Evolutionary conservation across 2,888 invertebrate genomes (phyloP), one percentile per base, ranked within the genome.

Genomic region (Flexamia atlantica): DNA sequence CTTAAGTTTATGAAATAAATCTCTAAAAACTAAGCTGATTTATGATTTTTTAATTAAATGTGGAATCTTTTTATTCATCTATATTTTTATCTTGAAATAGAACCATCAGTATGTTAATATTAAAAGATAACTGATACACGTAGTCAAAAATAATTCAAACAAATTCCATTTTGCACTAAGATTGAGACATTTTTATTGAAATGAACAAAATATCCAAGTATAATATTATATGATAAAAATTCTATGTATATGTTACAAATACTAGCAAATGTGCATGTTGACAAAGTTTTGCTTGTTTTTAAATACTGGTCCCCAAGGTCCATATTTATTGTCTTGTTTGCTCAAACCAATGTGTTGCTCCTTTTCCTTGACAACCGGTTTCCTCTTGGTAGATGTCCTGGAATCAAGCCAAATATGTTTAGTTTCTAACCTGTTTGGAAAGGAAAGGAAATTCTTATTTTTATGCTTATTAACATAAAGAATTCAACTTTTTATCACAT

Each of bases 241-340:
- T 14, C 7, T 14, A 46, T 46, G 17, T n/a, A n/a, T n/a, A n/a
- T n/a, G n/a, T n/a, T n/a, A 46, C 12, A 14, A 46, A 14, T 46
- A 0, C 91, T 90, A 93, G 90, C 92, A 94, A 89, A 92, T 90
- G 90, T 96, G 96, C 93, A 95, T 93, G 88, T 94, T 93, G 85
- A 92, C 91, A 90, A 96, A 96, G 89, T 93, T 92, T 87, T 94
- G 92, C 90, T 93, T 95, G 91, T 95, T 94, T 91, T 95, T 95
- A 91, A 93, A 95, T 85, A 93, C 90, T 46, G 95, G 91, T 85
- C 95, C 95, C 95, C 95, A 96, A 81, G 94, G 91, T 83, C 94
- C 94, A 89, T 93, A 91, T 88, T 91, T 90, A 32, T 30, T 68
- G 32, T 87, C 91, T 91, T 91, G 87, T 90, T 90, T 87, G n/a